Evolutionary conservation across 2,113 vertebrate species (phyloP).

Genomic region (Fulmarus glacialis): DNA sequence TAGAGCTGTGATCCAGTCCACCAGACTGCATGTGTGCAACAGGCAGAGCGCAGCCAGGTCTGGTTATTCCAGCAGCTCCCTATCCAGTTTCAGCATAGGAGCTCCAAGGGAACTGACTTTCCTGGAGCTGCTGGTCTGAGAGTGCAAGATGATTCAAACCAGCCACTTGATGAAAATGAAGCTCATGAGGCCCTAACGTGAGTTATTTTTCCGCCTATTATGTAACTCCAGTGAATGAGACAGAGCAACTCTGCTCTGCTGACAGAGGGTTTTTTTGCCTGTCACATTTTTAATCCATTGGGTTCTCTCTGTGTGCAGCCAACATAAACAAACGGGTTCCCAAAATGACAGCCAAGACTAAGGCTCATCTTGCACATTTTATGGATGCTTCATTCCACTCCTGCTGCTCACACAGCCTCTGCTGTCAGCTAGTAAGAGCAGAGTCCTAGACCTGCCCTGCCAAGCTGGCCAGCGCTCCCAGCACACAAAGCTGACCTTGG

Average conservation of each 20-base stretch:
- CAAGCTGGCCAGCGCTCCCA: not conserved
- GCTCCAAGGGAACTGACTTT: not conserved
- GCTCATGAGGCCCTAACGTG: not conserved
- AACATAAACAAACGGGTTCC: not conserved
- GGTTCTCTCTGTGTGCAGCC: not conserved
- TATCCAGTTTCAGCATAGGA: not conserved
- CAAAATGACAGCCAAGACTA: not conserved
- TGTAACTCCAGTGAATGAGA: not conserved
- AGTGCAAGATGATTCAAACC: not conserved
- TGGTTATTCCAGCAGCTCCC: not conserved
- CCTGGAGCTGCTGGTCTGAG: not conserved
- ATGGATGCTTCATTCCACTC: not conserved
- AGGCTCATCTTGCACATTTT: not conserved
- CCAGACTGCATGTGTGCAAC: rapidly evolving
- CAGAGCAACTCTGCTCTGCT: not conserved
- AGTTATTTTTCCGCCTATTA: not conserved
- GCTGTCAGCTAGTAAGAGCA: not conserved
- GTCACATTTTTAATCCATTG: not conserved
- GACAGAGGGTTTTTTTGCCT: not conserved
- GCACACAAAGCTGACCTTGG: not conserved
- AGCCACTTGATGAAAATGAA: not conserved
- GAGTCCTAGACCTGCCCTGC: not conserved
- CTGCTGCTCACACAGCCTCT: not conserved
- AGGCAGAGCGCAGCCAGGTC: not conserved
- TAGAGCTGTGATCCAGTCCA: not conserved